These are phyloP conservation scores for Leptopilina syphax DNA, from an alignment of 2,888 invertebrate genomes.

Conservation along the genomic window DNA sequence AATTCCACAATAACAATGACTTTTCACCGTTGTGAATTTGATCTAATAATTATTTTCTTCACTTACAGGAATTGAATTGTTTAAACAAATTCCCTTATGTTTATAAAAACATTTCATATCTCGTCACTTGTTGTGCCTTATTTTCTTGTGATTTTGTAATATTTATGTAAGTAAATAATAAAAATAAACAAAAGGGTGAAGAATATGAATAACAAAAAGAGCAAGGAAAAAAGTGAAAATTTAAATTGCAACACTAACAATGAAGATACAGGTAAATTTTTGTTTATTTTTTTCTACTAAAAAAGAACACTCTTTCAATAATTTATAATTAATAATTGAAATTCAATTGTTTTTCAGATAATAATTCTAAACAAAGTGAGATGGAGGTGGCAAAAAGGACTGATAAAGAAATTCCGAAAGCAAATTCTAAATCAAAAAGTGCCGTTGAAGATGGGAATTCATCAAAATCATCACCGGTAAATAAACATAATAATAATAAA, in stretches of 20 bases:
- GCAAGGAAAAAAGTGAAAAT: neutral
- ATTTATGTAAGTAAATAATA: neutral
- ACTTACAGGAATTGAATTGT: neutral
- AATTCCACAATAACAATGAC: neutral
- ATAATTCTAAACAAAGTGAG: conserved; percentile 18
- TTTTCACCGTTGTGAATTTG: neutral
- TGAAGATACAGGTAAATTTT: neutral
- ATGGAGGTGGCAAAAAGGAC: neutral
- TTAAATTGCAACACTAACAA: neutral
- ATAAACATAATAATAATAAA: neutral
- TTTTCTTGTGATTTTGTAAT: neutral
- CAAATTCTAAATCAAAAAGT: neutral
- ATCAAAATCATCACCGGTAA: conserved; percentile 13
- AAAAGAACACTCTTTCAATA: neutral
- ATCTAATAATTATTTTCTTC: too few relatives aligned
- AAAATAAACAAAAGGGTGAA: neutral
- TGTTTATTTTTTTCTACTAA: neutral
- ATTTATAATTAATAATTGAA: neutral
- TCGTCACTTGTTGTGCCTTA: neutral
- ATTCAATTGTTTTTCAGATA: neutral
- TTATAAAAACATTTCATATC: neutral
- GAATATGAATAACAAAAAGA: neutral
- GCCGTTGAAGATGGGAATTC: neutral
- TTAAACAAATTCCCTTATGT: neutral
- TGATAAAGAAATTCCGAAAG: neutral